These are phyloP conservation scores for Mycteria americana DNA, from an alignment of 2,797 vertebrate species.

Conservation along the genomic window DNA sequence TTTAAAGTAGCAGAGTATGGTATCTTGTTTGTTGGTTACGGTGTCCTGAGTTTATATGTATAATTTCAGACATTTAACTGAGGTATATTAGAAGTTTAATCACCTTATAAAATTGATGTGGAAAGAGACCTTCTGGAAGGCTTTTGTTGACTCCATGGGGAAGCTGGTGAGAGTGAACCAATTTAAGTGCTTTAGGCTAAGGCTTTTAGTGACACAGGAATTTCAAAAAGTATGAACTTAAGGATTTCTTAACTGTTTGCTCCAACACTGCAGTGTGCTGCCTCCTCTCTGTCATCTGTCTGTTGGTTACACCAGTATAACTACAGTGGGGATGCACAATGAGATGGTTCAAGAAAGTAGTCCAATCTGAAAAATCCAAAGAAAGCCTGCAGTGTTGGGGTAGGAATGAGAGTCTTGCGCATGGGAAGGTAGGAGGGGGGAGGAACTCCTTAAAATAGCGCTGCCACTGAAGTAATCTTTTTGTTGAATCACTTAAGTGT, in stretches of 20 bases:
- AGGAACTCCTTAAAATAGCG: not conserved
- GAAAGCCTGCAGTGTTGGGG: not conserved
- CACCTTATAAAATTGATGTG: not conserved
- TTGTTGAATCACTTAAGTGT: not conserved
- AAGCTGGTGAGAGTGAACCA: not conserved
- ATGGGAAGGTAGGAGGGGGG: not conserved
- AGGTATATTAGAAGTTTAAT: not conserved
- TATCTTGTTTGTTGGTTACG: not conserved
- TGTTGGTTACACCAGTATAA: not conserved
- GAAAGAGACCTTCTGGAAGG: not conserved
- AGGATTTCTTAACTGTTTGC: not conserved
- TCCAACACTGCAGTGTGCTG: not conserved
- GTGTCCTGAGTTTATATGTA: not conserved
- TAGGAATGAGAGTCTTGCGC: not conserved
- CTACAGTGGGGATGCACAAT: not conserved
- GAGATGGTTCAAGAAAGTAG: not conserved
- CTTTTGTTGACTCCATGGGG: not conserved
- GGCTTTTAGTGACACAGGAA: not conserved
- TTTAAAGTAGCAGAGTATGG: not conserved
- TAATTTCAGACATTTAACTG: not conserved
- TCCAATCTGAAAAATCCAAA: not conserved
- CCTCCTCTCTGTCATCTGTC: not conserved
- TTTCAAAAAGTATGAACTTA: not conserved
- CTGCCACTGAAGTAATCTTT: not conserved
- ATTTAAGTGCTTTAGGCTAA: not conserved